Percentiles rank a stretch among this genome's conserved stretches.
These are phyloP conservation scores for Myiozetetes cayanensis DNA, from an alignment of 2,113 vertebrate genomes.

Conservation along the genomic window DNA sequence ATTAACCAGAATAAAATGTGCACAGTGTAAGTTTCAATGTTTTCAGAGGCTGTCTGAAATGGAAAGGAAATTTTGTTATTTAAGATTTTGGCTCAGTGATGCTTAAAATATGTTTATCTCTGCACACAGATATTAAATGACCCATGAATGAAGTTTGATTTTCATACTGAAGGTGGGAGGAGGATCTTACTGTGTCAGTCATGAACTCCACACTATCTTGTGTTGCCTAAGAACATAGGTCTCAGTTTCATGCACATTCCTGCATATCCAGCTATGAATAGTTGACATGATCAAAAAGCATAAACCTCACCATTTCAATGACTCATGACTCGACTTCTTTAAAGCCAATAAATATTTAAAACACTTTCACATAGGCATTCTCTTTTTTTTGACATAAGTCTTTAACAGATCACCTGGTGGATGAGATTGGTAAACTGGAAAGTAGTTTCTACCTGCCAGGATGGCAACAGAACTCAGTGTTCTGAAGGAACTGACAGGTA, in stretches of 20 bases:
- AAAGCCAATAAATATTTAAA: background rate
- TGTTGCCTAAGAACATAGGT: background rate
- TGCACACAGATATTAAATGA: slow-evolving; percentile 50
- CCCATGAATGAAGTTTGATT: background rate
- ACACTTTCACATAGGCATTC: background rate
- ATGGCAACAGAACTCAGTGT: background rate
- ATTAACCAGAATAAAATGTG: slow-evolving; percentile 36
- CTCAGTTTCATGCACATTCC: background rate
- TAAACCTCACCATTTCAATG: background rate
- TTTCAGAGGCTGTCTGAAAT: background rate
- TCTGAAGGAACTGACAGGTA: background rate
- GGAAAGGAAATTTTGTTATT: background rate
- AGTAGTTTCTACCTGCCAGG: background rate
- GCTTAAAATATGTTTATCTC: slow-evolving; percentile 61
- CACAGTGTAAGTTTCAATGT: background rate
- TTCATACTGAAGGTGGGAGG: background rate
- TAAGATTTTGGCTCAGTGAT: slow-evolving; percentile 33
- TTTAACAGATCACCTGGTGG: background rate
- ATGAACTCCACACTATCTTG: background rate
- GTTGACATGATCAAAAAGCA: background rate
- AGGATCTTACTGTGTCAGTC: background rate
- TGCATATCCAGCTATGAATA: background rate
- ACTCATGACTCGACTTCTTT: background rate
- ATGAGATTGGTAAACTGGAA: background rate
- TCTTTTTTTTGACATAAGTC: background rate